phyloP scores from a whole-genome alignment of 2,888 invertebrate species.

The Drosophila nigricruria region DNA sequence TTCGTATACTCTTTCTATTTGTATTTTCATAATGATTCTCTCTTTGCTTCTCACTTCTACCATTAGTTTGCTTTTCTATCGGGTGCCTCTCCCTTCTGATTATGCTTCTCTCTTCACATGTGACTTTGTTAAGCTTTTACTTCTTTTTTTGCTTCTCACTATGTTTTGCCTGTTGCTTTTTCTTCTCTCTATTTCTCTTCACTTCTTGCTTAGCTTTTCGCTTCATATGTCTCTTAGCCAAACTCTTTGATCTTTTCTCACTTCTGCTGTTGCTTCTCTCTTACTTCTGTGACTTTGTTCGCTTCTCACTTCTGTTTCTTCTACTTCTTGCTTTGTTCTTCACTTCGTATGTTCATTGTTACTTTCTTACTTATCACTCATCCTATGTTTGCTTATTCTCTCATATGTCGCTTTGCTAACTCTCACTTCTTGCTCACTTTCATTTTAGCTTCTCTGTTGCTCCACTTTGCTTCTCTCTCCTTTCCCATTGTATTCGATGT shows the following conservation, averaged over 20 bases:
- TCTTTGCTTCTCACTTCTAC: neutral
- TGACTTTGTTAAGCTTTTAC: neutral
- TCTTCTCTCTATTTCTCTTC: neutral
- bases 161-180: neutral
- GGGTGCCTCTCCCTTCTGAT: neutral
- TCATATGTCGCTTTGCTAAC: too few species aligned
- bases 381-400: neutral
- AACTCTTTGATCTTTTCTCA: neutral
- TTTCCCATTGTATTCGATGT: too few species aligned
- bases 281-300: neutral
- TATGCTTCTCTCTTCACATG: neutral
- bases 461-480: neutral
- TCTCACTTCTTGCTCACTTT: neutral
- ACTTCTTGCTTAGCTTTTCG: neutral
- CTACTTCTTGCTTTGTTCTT: too few species aligned
- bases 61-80: too few species aligned
- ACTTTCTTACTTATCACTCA: neutral
- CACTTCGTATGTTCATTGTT: too few species aligned
- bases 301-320: conserved; percentile 14
- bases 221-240: neutral
- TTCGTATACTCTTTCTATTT: neutral
- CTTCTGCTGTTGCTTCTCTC: neutral
- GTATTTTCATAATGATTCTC: neutral
- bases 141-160: neutral
- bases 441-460: neutral